Evolutionary conservation across 2,113 vertebrate genomes (phyloP).

Genomic region (Ochotona princeps): DNA sequence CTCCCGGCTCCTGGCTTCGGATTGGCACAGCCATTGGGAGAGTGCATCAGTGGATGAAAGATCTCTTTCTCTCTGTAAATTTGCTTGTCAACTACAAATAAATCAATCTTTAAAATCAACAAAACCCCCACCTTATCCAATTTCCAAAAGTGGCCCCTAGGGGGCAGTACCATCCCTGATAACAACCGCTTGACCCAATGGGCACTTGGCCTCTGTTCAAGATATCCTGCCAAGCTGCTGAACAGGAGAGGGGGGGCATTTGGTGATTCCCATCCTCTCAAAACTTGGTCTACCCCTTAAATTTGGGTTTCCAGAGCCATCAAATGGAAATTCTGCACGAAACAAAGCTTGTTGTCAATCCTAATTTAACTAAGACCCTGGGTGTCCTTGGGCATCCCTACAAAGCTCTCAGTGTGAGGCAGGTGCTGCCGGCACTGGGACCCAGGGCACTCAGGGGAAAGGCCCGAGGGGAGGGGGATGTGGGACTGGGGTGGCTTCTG

Average conservation of each 20-base stretch:
- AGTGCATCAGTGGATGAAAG: too few relatives aligned
- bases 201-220: too few relatives aligned
- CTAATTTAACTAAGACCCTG: neutral
- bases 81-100: too few relatives aligned
- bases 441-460: neutral
- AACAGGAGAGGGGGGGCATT: neutral
- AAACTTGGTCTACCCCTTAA: accelerated
- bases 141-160: neutral
- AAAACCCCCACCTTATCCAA: neutral
- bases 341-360: neutral
- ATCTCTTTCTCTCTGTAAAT: too few relatives aligned
- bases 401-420: neutral
- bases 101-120: too few relatives aligned
- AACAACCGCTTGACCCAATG: accelerated
- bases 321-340: neutral
- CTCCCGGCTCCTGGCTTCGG: too few relatives aligned
- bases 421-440: neutral
- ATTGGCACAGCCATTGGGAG: too few relatives aligned
- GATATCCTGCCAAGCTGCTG: neutral
- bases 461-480: neutral
- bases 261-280: neutral
- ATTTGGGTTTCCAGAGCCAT: neutral
- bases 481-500: neutral
- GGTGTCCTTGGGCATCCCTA: neutral
- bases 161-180: neutral